Evolutionary conservation across 2,797 vertebrate species (phyloP).

Genomic region (Notoglanidium macrostoma): DNA sequence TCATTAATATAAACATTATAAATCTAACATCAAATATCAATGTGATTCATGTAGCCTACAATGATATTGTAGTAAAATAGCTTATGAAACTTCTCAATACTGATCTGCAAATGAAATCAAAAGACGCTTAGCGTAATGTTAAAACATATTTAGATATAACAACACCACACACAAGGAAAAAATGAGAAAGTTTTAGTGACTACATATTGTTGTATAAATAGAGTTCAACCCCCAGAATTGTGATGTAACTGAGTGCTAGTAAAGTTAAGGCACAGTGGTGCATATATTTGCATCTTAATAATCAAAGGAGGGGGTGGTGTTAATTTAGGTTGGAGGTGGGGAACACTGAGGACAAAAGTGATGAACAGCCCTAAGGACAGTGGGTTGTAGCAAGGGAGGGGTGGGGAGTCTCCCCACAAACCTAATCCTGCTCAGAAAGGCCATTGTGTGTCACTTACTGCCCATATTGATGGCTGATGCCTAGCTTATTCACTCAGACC

Average conservation of each 20-base stretch:
- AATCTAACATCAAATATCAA: background rate
- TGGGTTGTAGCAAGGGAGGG: slow-evolving; percentile 29
- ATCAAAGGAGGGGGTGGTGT: slow-evolving; percentile 49
- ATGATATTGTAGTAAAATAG: background rate
- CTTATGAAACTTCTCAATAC: background rate
- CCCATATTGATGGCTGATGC: slow-evolving; percentile 40
- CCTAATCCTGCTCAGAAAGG: slow-evolving; percentile 41
- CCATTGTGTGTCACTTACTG: slow-evolving; percentile 50
- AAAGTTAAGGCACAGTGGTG: slow-evolving; percentile 48
- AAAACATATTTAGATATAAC: background rate
- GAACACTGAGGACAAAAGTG: slow-evolving; percentile 55
- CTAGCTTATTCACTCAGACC: slow-evolving; percentile 28
- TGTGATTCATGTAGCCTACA: background rate
- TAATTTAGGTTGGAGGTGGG: slow-evolving; percentile 56
- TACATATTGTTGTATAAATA: background rate
- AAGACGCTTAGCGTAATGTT: background rate
- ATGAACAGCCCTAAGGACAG: slow-evolving; percentile 48
- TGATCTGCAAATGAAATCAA: background rate
- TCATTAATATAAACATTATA: background rate
- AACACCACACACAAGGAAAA: background rate
- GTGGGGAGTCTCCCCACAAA: slow-evolving; percentile 19
- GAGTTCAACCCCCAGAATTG: slow-evolving; percentile 2
- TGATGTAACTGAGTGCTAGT: slow-evolving; percentile 33
- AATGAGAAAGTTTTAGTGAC: slow-evolving; percentile 13
- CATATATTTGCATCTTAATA: slow-evolving; percentile 57